Evolutionary conservation across 2,888 invertebrate species (phyloP).

Genomic region (Hemicrepidius hirtus): DNA sequence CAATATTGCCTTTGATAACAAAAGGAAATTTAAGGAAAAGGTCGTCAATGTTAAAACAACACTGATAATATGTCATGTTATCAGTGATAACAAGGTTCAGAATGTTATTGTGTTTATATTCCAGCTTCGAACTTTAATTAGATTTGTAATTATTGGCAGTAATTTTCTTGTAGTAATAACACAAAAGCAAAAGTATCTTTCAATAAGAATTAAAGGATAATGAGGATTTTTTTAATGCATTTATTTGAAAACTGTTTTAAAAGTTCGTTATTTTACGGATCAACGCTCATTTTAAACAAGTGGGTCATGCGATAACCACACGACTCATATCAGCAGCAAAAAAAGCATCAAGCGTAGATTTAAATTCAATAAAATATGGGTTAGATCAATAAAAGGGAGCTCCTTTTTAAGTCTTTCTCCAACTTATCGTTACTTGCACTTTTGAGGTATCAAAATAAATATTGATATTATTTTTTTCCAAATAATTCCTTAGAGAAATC

Average conservation of each 20-base stretch:
- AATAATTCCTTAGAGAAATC: neutral
- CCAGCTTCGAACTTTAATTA: neutral
- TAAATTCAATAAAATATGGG: conserved; percentile 5
- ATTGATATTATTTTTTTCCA: neutral
- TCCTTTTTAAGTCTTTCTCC: neutral
- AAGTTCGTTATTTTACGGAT: too few relatives aligned
- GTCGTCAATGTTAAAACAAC: conserved; percentile 26
- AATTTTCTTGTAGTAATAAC: too few relatives aligned
- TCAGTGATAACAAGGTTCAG: conserved; percentile 13
- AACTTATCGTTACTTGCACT: neutral
- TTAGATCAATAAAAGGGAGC: conserved; percentile 6
- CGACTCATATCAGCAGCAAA: too few relatives aligned
- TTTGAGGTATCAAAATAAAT: too few relatives aligned
- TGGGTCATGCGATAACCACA: too few relatives aligned
- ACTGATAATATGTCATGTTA: conserved; percentile 9
- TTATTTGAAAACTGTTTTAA: too few relatives aligned
- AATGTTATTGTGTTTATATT: neutral
- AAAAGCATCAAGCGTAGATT: too few relatives aligned
- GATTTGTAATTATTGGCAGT: too few relatives aligned
- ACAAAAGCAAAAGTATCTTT: too few relatives aligned
- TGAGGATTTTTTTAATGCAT: too few relatives aligned
- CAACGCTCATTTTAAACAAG: too few relatives aligned
- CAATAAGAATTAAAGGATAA: too few relatives aligned
- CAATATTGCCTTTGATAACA: conserved; percentile 24
- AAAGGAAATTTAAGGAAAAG: conserved; percentile 29